These are phyloP conservation scores for Mimachlamys varia DNA, from an alignment of 2,888 invertebrate genomes.

Conservation along the genomic window DNA sequence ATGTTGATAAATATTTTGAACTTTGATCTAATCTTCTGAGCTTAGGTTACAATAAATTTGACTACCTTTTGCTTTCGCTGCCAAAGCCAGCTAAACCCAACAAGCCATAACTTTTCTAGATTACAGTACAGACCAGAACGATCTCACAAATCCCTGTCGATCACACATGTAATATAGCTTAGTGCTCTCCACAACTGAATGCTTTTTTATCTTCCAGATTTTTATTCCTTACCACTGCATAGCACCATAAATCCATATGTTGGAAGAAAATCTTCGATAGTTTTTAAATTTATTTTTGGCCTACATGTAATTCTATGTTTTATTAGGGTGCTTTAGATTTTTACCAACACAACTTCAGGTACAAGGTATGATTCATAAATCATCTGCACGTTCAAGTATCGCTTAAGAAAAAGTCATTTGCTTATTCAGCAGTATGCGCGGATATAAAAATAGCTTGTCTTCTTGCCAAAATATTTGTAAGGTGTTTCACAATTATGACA, in stretches of 20 bases:
- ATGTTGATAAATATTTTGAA: constrained; percentile 24
- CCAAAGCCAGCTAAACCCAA: constrained; percentile 1
- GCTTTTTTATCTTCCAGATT: background rate
- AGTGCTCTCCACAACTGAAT: background rate
- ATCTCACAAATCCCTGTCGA: background rate
- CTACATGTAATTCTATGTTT: background rate
- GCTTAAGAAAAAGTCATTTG: background rate
- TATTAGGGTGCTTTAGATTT: background rate
- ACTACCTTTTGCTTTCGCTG: background rate
- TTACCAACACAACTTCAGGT: background rate
- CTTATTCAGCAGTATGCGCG: background rate
- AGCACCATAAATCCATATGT: background rate
- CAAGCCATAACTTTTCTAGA: background rate
- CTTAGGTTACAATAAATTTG: constrained; percentile 31
- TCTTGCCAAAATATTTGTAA: constrained; percentile 16
- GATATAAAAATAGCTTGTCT: background rate
- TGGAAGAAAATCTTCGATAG: background rate
- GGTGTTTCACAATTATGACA: background rate
- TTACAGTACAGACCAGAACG: background rate
- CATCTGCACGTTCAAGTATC: constrained; percentile 28
- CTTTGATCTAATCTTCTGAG: background rate
- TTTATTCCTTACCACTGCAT: background rate
- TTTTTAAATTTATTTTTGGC: background rate
- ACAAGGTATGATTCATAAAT: constrained; percentile 9
- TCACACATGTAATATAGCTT: background rate